Percentiles rank a stretch among this genome's conserved stretches.
phyloP scores from a whole-genome alignment of 2,797 vertebrate species.

The Falco cherrug region DNA sequence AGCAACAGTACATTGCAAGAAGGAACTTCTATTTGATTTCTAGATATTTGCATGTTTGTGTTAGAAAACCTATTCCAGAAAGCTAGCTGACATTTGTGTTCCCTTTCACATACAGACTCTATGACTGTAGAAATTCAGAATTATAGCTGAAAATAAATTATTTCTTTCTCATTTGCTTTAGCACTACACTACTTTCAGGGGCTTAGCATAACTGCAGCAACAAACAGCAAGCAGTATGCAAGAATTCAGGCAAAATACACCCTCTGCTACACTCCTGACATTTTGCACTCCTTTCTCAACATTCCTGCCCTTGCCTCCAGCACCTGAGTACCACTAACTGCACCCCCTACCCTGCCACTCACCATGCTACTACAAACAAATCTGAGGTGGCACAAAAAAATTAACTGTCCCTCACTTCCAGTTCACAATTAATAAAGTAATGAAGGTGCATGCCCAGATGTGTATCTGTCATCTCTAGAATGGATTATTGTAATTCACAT shows the following conservation, averaged over 20 bases:
- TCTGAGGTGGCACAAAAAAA: neutral
- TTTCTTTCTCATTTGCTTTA: neutral
- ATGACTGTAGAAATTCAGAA: neutral
- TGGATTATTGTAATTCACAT: neutral
- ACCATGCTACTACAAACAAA: neutral
- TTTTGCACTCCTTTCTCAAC: neutral
- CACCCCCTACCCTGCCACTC: neutral
- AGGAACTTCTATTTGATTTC: conserved; percentile 1
- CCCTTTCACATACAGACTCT: neutral
- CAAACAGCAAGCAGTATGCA: neutral
- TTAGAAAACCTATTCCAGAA: neutral
- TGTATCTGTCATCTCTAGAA: neutral
- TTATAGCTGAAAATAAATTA: neutral
- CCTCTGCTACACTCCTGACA: neutral
- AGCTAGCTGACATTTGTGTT: neutral
- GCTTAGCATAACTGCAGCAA: neutral
- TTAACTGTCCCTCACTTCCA: neutral
- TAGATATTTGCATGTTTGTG: neutral
- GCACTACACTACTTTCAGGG: neutral
- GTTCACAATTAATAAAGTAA: neutral
- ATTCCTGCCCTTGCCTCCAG: neutral
- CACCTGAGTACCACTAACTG: neutral
- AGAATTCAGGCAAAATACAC: neutral
- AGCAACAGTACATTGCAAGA: neutral
- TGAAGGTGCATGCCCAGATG: neutral